These are phyloP conservation scores for Epinotia ramella DNA, from an alignment of 2,888 invertebrate species.

Conservation along the genomic window DNA sequence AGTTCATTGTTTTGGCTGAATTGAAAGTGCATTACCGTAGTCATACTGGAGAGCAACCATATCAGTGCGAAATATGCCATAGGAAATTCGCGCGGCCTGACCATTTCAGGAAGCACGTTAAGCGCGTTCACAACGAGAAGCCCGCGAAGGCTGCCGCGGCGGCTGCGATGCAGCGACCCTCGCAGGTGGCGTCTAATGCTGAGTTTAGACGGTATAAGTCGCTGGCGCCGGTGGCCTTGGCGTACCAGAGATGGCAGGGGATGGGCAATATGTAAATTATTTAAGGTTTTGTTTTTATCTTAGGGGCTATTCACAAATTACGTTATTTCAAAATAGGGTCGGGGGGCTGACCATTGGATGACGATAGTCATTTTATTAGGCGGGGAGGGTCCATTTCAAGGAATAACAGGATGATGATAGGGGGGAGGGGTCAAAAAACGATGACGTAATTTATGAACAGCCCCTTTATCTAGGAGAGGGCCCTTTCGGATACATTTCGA, in stretches of 20 bases:
- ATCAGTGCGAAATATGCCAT: conserved; percentile 4
- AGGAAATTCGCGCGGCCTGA: neutral
- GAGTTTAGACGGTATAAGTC: neutral
- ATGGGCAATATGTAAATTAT: neutral
- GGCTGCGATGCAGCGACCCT: neutral
- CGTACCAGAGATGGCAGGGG: neutral
- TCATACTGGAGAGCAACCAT: neutral
- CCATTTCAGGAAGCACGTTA: neutral
- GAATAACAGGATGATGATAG: no score
- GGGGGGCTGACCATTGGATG: no score
- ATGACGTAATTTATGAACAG: no score
- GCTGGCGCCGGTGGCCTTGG: neutral
- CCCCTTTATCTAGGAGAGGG: no score
- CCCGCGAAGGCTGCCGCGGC: neutral
- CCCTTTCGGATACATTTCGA: no score
- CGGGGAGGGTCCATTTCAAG: no score
- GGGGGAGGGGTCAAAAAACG: no score
- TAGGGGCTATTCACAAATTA: no score
- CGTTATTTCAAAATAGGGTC: no score
- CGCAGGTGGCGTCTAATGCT: neutral
- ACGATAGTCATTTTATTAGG: no score
- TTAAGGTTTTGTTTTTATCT: neutral
- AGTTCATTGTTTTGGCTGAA: conserved; percentile 1
- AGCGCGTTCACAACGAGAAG: neutral
- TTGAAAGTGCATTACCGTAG: conserved; percentile 1